phyloP scores from a whole-genome alignment of 2,113 vertebrate genomes.

The Crotalus horridus region DNA sequence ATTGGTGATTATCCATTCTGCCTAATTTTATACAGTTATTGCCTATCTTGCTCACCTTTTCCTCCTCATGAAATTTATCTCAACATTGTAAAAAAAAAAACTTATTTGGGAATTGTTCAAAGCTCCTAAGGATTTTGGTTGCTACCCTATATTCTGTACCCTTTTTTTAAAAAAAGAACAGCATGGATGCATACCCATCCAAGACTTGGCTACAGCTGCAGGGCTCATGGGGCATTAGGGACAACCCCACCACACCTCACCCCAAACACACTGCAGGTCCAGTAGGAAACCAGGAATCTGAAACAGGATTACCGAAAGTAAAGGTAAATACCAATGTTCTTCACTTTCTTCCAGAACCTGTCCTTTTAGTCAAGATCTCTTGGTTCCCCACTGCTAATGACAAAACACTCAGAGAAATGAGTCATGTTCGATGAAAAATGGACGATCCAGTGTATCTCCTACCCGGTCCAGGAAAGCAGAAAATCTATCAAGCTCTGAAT shows the following conservation, averaged over 20 bases:
- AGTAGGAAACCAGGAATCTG: neutral
- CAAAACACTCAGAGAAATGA: neutral
- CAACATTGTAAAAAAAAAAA: neutral
- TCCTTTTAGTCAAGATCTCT: neutral
- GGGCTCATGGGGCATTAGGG: neutral
- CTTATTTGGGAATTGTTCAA: neutral
- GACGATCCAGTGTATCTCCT: neutral
- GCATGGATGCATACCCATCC: neutral
- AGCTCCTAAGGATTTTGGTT: neutral
- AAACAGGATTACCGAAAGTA: neutral
- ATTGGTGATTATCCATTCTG: neutral
- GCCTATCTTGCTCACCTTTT: neutral
- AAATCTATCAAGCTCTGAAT: neutral
- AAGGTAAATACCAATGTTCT: neutral
- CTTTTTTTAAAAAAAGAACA: neutral
- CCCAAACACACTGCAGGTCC: neutral
- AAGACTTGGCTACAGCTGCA: neutral
- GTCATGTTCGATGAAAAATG: neutral
- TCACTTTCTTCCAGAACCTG: neutral
- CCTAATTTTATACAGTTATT: neutral
- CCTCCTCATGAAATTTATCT: neutral
- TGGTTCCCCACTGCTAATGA: neutral
- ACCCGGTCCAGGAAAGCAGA: neutral
- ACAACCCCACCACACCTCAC: neutral
- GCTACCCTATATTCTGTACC: neutral